A percentile compares a stretch with the other conserved stretches of the same genome.
phyloP scores from a whole-genome alignment of 1,140 invertebrate species.

The Pogonognathellus flavescens region DNA sequence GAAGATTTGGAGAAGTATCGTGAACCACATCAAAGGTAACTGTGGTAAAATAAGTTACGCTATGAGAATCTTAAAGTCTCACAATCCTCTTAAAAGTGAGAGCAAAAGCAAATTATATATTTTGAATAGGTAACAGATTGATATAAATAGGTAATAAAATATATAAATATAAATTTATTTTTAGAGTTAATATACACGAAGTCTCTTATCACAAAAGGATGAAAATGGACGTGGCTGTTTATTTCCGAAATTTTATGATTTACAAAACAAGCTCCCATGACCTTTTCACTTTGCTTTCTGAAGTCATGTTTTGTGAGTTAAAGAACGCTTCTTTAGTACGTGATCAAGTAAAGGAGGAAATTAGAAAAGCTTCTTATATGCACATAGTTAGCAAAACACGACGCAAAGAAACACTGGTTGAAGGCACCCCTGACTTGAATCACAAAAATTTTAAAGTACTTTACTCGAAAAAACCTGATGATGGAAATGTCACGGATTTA shows the following conservation, averaged over 20 bases:
- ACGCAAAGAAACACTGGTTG: not conserved
- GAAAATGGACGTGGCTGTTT: not conserved
- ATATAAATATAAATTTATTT: too few species aligned
- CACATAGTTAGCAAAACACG: not conserved
- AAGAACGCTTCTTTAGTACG: not conserved
- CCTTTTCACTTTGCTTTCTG: slow-evolving; percentile 9
- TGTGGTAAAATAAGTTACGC: not conserved
- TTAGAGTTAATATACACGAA: not conserved
- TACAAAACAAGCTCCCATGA: not conserved
- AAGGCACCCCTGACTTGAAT: not conserved
- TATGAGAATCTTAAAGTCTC: too few species aligned
- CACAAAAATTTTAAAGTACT: not conserved
- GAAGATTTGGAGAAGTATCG: too few species aligned
- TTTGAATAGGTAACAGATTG: too few species aligned
- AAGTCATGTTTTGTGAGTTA: not conserved
- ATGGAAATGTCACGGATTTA: not conserved
- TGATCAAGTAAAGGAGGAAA: not conserved
- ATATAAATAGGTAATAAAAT: too few species aligned
- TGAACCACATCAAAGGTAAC: too few species aligned
- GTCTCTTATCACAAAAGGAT: not conserved
- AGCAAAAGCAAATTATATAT: too few species aligned
- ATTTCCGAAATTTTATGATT: slow-evolving; percentile 11
- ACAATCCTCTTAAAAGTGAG: too few species aligned
- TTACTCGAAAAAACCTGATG: not conserved
- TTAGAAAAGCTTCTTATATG: not conserved